Percentiles rank a stretch among this genome's conserved stretches.
Conservation (phyloP, 35 echinoderm and acorn worm genomes). For the Heliocidaris erythrogramma region DNA sequence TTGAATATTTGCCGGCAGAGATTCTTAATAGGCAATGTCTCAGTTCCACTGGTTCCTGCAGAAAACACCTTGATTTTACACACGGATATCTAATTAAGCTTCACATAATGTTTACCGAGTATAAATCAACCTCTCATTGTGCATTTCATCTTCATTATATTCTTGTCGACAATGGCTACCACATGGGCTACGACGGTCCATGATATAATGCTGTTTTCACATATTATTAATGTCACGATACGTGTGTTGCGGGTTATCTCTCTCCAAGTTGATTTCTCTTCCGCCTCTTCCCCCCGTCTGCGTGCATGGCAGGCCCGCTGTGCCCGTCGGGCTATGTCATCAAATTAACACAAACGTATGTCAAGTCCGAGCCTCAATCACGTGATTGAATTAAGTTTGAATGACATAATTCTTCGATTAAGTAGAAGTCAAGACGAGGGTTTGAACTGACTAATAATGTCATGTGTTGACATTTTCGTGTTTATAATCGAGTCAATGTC, state of each 20-base stretch:
- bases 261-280: neutral
- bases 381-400: constrained; percentile 18
- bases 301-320: constrained; percentile 4
- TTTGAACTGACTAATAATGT: neutral
- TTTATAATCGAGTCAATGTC: neutral
- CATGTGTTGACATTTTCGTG: constrained; percentile 9
- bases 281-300: neutral
- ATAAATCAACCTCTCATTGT: too few relatives aligned
- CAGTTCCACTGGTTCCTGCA: too few relatives aligned
- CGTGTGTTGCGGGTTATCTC: neutral
- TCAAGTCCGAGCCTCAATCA: neutral
- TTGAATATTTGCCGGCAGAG: too few relatives aligned
- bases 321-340: neutral
- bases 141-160: too few relatives aligned
- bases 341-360: constrained; percentile 5
- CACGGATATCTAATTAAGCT: too few relatives aligned
- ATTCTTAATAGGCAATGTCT: too few relatives aligned
- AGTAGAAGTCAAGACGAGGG: neutral
- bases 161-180: too few relatives aligned
- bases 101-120: too few relatives aligned
- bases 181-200: neutral
- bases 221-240: neutral
- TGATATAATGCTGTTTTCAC: neutral
- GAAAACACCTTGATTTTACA: too few relatives aligned
- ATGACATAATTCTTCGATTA: constrained; percentile 18